Evolutionary conservation across 2,888 invertebrate genomes (phyloP).

Genomic region (Acleris emargana): DNA sequence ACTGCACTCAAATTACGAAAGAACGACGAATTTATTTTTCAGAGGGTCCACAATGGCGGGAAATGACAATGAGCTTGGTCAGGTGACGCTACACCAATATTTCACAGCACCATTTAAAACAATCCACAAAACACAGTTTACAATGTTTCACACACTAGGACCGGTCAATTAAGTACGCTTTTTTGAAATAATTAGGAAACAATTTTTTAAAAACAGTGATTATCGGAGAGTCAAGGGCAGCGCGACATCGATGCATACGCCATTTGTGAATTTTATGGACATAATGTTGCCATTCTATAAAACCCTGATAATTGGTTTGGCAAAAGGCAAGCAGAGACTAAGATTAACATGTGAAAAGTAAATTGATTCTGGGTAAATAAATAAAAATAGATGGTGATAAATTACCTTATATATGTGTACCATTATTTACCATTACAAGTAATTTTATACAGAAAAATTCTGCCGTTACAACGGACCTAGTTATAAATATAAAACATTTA

Average conservation of each 20-base stretch:
- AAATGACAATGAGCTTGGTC: slow-evolving; percentile 83
- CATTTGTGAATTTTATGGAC: slow-evolving; percentile 44
- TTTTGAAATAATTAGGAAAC: slow-evolving; percentile 50
- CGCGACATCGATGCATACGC: slow-evolving; percentile 71
- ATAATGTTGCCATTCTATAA: slow-evolving; percentile 28
- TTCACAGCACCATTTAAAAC: slow-evolving; percentile 46
- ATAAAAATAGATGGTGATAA: no score
- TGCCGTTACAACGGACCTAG: no score
- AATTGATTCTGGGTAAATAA: no score
- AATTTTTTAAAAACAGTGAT: slow-evolving; percentile 71
- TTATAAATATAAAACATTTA: no score
- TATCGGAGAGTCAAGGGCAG: slow-evolving; percentile 77
- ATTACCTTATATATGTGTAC: no score
- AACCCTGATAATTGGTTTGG: background rate
- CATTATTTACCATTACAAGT: no score
- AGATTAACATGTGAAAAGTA: no score
- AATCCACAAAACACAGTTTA: slow-evolving; percentile 49
- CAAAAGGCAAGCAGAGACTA: background rate
- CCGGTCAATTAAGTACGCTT: slow-evolving; percentile 45
- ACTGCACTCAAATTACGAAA: slow-evolving; percentile 42
- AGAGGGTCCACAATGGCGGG: slow-evolving; percentile 82
- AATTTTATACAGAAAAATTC: no score
- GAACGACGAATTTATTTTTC: slow-evolving; percentile 57
- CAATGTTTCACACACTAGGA: slow-evolving; percentile 47
- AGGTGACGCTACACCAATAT: slow-evolving; percentile 80